Evolutionary conservation across 2,888 invertebrate species (phyloP).

Genomic region (Leucoma salicis): DNA sequence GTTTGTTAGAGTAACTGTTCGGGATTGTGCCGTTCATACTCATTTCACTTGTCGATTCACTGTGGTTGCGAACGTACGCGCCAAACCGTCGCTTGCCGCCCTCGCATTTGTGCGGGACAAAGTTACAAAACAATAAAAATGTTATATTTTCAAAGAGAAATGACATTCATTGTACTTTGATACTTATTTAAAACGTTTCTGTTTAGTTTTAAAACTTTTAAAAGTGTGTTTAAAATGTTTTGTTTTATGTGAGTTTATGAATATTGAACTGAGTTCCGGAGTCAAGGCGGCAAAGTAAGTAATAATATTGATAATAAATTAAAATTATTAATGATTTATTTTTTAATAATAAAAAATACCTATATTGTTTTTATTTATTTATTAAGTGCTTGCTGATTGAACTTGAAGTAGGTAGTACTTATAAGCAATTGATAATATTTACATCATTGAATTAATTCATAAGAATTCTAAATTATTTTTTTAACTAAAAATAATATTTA

Average conservation of each 20-base stretch:
- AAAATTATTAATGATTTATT: constrained; percentile 13
- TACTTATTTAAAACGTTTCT: constrained; percentile 8
- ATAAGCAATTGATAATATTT: no score
- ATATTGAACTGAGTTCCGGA: constrained; percentile 16
- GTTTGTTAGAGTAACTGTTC: constrained; percentile 39
- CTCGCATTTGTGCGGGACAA: constrained; percentile 30
- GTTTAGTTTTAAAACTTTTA: background rate
- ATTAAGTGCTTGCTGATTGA: no score
- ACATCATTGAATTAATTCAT: no score
- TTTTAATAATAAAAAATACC: no score
- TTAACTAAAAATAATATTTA: no score
- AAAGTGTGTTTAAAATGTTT: constrained; percentile 13
- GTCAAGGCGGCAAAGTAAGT: constrained; percentile 29
- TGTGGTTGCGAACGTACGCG: constrained; percentile 52
- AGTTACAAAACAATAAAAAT: constrained; percentile 42
- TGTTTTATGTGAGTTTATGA: constrained; percentile 18
- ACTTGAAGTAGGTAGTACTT: no score
- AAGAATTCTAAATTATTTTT: no score
- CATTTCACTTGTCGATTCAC: constrained; percentile 60
- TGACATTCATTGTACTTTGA: constrained; percentile 42
- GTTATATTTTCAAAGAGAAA: constrained; percentile 44
- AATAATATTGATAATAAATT: constrained; percentile 19
- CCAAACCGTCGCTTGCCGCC: constrained; percentile 23
- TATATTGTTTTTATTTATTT: no score
- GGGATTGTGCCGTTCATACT: constrained; percentile 48